Evolutionary conservation across 2,888 invertebrate genomes (phyloP).

Genomic region (Agonopterix heracliana): DNA sequence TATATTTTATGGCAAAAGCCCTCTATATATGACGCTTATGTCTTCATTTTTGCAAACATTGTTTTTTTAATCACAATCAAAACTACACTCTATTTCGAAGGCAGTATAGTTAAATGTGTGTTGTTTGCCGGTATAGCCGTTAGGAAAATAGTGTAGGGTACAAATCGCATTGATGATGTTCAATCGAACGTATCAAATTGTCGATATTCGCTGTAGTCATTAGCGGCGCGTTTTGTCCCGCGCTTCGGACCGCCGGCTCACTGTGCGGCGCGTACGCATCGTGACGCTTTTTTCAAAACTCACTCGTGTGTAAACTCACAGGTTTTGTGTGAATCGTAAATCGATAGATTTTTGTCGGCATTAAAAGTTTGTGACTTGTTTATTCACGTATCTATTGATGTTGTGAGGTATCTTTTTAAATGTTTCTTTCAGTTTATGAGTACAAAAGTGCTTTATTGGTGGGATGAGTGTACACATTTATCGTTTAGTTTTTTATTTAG

Average conservation of each 20-base stretch:
- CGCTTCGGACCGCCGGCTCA: conserved; percentile 24
- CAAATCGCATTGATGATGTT: conserved; percentile 64
- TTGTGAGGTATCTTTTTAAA: neutral
- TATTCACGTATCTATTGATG: conserved; percentile 5
- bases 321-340: conserved; percentile 41
- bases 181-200: conserved; percentile 73
- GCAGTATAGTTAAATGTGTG: conserved; percentile 16
- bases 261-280: conserved; percentile 37
- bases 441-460: conserved; percentile 8
- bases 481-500: too few relatives aligned
- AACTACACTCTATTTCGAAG: conserved; percentile 12
- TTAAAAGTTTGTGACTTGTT: conserved; percentile 18
- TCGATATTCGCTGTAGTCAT: conserved; percentile 62
- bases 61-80: conserved; percentile 10
- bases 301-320: conserved; percentile 42
- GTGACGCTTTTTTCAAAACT: conserved; percentile 35
- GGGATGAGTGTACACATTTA: conserved; percentile 15
- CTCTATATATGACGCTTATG: conserved; percentile 59
- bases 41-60: conserved; percentile 58
- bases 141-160: conserved; percentile 46
- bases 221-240: conserved; percentile 54
- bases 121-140: conserved; percentile 22
- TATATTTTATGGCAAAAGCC: conserved; percentile 67
- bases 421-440: conserved; percentile 5
- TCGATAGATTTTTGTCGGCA: conserved; percentile 26